A percentile compares a stretch with the other conserved stretches of the same genome.
These are phyloP conservation scores for Todiramphus saurophagus DNA, from an alignment of 2,113 vertebrate genomes.

Conservation along the genomic window DNA sequence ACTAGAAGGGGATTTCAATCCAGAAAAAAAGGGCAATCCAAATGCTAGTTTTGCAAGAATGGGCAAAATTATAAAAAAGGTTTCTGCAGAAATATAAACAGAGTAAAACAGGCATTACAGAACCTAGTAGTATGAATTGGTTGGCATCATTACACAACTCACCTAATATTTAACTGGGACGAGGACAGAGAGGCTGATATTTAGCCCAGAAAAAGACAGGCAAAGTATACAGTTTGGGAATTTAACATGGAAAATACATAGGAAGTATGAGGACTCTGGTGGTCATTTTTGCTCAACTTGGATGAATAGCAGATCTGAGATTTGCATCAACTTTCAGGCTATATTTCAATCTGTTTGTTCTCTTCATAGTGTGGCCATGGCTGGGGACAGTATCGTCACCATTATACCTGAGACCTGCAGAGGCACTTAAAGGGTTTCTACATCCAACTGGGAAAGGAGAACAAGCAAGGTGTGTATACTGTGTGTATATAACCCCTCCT, in stretches of 20 bases:
- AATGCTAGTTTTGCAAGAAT: neutral
- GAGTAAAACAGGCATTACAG: neutral
- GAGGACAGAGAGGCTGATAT: neutral
- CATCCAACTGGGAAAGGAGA: neutral
- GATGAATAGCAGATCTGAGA: neutral
- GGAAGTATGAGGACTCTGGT: neutral
- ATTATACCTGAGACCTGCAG: neutral
- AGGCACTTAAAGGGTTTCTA: neutral
- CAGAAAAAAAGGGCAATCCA: neutral
- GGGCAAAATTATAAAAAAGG: neutral
- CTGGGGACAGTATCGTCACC: neutral
- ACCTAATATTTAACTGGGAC: constrained; percentile 31
- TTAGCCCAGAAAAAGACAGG: neutral
- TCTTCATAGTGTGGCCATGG: fast-evolving
- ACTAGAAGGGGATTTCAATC: neutral
- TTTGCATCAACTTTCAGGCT: neutral
- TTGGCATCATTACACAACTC: constrained; percentile 2
- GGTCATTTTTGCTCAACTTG: neutral
- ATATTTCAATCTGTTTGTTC: neutral
- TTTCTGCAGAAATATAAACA: neutral
- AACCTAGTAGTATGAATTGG: neutral
- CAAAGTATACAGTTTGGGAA: neutral
- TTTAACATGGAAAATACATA: neutral
- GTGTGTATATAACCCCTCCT: neutral
- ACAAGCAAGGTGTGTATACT: fast-evolving